Evolutionary conservation across 2,888 invertebrate species (phyloP).

Genomic region (Pyrgus malvae): DNA sequence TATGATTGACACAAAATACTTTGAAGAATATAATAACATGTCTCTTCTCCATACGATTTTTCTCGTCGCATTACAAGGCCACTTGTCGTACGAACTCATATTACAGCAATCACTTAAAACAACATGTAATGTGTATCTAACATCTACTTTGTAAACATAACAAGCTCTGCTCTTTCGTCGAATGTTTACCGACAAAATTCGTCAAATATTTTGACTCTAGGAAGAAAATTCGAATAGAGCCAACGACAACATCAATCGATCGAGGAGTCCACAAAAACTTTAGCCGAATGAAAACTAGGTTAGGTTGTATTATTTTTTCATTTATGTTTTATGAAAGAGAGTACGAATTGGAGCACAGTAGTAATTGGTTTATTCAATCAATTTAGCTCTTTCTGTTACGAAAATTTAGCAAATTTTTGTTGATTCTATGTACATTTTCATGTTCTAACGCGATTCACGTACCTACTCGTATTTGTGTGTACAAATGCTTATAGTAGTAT

Average conservation of each 20-base stretch:
- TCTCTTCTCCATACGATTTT: no score
- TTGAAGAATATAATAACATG: no score
- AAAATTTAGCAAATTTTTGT: no score
- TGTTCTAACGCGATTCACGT: no score
- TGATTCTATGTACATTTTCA: no score
- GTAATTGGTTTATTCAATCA: slow-evolving; percentile 3
- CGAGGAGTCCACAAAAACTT: slow-evolving; percentile 6
- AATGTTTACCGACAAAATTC: slow-evolving; percentile 43
- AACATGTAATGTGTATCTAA: slow-evolving; percentile 22
- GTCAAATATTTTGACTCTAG: slow-evolving; percentile 42
- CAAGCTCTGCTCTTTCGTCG: slow-evolving; percentile 25
- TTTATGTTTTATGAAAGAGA: slow-evolving; percentile 3
- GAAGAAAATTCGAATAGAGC: slow-evolving; percentile 1
- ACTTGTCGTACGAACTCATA: background rate
- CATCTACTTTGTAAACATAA: slow-evolving; percentile 19
- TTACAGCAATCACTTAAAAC: slow-evolving; percentile 26
- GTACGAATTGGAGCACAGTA: background rate
- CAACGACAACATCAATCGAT: slow-evolving; percentile 2
- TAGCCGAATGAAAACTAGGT: slow-evolving; percentile 5
- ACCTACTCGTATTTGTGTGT: no score
- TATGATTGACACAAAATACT: no score
- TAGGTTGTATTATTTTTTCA: background rate
- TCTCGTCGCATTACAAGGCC: no score
- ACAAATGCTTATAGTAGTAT: no score
- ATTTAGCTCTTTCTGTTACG: background rate